Percentiles rank a stretch among this genome's conserved stretches.
These are phyloP conservation scores for Buphagus erythrorhynchus DNA, from an alignment of 2,797 vertebrate species.

Conservation along the genomic window DNA sequence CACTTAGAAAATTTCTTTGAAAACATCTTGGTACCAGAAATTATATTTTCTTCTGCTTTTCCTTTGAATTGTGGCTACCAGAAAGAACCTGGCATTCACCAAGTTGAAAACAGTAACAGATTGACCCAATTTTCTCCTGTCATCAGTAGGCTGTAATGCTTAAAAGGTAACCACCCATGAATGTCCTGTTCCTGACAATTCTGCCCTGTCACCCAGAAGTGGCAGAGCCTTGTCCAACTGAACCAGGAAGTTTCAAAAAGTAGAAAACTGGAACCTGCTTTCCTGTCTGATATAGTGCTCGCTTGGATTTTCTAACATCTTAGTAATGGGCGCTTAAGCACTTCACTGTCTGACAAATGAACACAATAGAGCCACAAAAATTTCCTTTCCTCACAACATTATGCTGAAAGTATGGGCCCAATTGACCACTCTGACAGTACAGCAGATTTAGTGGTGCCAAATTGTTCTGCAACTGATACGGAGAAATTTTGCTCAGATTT, in stretches of 20 bases:
- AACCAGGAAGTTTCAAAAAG: neutral
- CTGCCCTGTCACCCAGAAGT: neutral
- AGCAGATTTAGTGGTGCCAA: neutral
- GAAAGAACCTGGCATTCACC: neutral
- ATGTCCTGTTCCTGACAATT: neutral
- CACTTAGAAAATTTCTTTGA: neutral
- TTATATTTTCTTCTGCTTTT: neutral
- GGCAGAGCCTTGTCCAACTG: neutral
- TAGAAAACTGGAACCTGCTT: neutral
- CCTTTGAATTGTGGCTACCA: neutral
- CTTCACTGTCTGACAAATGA: neutral
- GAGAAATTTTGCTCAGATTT: slow-evolving; percentile 19
- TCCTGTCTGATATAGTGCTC: neutral
- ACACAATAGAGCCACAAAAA: neutral
- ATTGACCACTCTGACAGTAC: neutral
- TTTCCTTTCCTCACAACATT: neutral
- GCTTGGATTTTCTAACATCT: neutral
- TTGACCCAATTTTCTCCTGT: neutral
- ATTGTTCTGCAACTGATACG: neutral
- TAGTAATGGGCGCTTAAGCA: neutral
- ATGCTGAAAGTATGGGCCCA: neutral
- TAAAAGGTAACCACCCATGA: neutral
- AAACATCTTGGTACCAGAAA: neutral
- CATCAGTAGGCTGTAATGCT: neutral
- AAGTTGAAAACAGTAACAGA: neutral